phyloP scores from a whole-genome alignment of 2,797 vertebrate species.

The Tragopan temminckii region DNA sequence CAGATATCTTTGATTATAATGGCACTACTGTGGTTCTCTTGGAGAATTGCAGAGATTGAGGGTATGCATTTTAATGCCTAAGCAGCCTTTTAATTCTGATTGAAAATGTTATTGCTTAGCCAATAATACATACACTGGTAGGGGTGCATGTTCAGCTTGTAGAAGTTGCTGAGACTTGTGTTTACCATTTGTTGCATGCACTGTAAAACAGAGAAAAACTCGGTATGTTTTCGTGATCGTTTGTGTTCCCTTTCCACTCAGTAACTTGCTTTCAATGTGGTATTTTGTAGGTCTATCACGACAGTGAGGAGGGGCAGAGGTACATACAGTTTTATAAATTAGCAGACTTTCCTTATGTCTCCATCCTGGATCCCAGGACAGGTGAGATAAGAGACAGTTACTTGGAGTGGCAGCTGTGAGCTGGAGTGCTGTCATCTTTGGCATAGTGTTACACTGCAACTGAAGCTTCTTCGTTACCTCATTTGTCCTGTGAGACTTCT shows the following conservation, averaged over 20 bases:
- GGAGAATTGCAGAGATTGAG: neutral
- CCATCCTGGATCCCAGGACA: constrained; percentile 97
- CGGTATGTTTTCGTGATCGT: neutral
- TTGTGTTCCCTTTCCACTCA: neutral
- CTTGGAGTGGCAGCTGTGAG: neutral
- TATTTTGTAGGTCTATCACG: constrained; percentile 93
- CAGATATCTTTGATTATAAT: fast-evolving
- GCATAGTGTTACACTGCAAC: neutral
- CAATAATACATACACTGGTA: neutral
- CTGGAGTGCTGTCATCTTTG: neutral
- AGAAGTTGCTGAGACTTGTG: neutral
- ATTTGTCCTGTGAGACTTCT: neutral
- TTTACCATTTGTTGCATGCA: fast-evolving
- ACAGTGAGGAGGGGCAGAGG: constrained; percentile 98
- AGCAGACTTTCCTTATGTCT: constrained; percentile 98
- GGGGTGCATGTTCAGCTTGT: neutral
- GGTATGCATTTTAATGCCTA: neutral
- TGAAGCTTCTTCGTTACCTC: neutral
- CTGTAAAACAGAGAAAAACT: neutral
- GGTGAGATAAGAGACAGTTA: constrained; percentile 82
- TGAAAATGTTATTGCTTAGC: fast-evolving
- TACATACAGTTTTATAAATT: constrained; percentile 99
- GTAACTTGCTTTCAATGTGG: neutral
- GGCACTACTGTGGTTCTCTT: neutral
- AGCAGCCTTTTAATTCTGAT: neutral